Conservation (phyloP, 2,113 vertebrate species). For the Perca flavescens region DNA sequence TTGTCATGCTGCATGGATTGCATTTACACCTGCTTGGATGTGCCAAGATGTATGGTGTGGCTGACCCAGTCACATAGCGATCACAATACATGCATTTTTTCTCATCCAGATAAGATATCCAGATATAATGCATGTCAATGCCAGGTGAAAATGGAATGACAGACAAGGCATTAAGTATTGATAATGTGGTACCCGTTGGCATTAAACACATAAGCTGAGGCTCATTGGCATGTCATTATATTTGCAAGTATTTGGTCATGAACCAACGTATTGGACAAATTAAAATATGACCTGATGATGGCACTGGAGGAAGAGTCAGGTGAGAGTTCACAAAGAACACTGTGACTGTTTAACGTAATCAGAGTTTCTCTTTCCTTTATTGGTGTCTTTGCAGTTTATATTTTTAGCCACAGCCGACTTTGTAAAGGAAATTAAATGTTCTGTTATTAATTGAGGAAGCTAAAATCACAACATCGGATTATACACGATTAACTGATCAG, state of each 20-base stretch:
- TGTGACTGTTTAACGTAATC: neutral
- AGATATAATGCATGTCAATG: no score
- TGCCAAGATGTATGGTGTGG: no score
- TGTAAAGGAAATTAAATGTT: constrained; percentile 43
- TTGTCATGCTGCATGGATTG: no score
- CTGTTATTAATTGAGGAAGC: constrained; percentile 30
- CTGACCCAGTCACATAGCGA: neutral
- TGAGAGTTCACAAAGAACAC: no score
- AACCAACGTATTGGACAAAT: no score
- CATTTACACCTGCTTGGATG: neutral
- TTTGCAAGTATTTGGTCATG: no score
- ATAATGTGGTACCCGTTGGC: no score
- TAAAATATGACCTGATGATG: neutral
- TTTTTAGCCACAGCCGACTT: constrained; percentile 2
- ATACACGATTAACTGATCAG: constrained; percentile 37
- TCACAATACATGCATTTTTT: neutral
- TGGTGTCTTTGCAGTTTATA: neutral
- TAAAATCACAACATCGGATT: constrained; percentile 39
- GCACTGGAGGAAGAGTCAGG: neutral
- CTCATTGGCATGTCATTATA: no score
- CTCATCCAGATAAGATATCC: neutral
- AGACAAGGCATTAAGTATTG: no score
- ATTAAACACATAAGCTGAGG: no score
- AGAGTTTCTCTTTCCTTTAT: neutral
- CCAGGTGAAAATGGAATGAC: no score